Base-by-base conservation (phyloP, 2,888 invertebrate species). In the Congeria kusceri region DNA sequence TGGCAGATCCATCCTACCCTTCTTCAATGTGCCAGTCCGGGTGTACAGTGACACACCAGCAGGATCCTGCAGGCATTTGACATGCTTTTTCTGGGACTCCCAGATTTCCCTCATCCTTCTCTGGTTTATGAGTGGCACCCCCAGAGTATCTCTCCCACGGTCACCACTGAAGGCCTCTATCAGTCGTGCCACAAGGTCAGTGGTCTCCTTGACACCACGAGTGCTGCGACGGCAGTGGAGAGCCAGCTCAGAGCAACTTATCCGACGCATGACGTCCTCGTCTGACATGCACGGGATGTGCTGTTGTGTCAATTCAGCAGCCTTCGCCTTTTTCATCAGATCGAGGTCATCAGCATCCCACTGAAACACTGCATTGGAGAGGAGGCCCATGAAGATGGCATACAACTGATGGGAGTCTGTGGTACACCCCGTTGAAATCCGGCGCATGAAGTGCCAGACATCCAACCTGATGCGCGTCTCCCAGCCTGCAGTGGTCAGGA, bases 31-130 rank as follows among this genome's bases (percentile, higher is more conserved):
- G 15, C 75, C 68, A 65, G 61, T 63, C 63, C 68, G 5, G 9
- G 63, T 76, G 70, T 83, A 79, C 49, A 79, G 63, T 13, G 27
- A 64, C 20, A 74, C 32, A 18, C 61, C 64, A 15, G 25, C 47
- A 18, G 78, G 72, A 53, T 87, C 86, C 65, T 85, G 85, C 49
- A 86, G 70, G 59, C 85, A 86, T 18, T 18, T 39, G 1, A 81
- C 57, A 67, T 86, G 86, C 5, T 44, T 46, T 25, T 69, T 57
- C 62, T 85, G 84, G 13, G 32, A 15, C 7, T 57, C 65, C 85
- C 85, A 86, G 3, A 75, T 70, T 5, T 63, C 47, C 47, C 20
- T 2, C 32, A 84, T 86, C 18, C 56, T 56, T 5, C 25, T 39
- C 29, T 44, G 56, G 82, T n/a, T 44, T 27, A 84, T 27, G 7